Conservation (phyloP, 2,797 vertebrate species). For the Hydrolagus colliei region DNA sequence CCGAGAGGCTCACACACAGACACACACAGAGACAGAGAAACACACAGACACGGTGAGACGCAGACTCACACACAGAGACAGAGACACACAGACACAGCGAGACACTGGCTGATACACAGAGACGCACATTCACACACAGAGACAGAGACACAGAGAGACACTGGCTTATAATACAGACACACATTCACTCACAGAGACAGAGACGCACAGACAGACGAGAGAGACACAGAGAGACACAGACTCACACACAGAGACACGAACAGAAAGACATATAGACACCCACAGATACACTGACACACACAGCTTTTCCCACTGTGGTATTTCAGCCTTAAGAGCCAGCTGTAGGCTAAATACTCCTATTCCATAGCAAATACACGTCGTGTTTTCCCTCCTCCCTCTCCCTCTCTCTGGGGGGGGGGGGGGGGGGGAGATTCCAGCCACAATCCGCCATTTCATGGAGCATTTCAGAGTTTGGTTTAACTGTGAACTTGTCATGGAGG, state of each 20-base stretch:
- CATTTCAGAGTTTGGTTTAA: not conserved
- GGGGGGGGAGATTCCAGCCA: constrained; percentile 1
- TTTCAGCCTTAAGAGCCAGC: constrained; percentile 18
- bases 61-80: too few relatives aligned
- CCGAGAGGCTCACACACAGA: too few relatives aligned
- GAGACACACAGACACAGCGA: not conserved
- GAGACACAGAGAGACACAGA: not conserved
- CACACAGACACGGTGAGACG: too few relatives aligned
- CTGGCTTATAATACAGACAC: not conserved
- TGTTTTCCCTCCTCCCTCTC: not conserved
- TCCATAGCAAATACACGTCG: not conserved
- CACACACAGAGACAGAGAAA: too few relatives aligned
- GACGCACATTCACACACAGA: not conserved
- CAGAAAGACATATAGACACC: too few relatives aligned
- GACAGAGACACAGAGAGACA: not conserved
- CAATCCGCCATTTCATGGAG: constrained; percentile 32
- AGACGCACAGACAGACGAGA: not conserved
- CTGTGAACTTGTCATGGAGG: not conserved
- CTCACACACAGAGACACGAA: not conserved
- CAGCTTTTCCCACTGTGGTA: constrained; percentile 33
- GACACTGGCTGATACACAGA: too few relatives aligned
- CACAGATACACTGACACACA: not conserved
- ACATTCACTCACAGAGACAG: not conserved
- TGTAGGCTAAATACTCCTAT: not conserved
- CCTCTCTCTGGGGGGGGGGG: not conserved